phyloP scores from a whole-genome alignment of 64 coral and sea anemone genomes.

The Montipora capricornis region DNA sequence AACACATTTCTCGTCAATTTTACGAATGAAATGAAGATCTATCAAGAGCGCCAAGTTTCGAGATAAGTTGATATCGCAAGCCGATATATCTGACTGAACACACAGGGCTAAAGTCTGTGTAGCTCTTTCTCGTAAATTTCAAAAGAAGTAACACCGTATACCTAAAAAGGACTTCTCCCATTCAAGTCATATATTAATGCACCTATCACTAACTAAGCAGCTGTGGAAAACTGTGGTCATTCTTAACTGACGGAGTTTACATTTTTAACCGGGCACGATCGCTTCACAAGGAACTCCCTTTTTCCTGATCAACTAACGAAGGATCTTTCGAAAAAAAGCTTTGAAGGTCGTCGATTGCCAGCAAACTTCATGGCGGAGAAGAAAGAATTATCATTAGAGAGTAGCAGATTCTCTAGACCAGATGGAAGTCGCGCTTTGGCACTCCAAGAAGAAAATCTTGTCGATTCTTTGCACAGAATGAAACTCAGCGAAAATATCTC shows the following conservation, averaged over 20 bases:
- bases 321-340: not conserved
- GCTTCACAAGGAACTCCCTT: not conserved
- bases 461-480: not conserved
- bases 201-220: not conserved
- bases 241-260: no score
- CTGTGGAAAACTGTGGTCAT: not conserved
- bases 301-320: not conserved
- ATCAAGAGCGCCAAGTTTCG: not conserved
- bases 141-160: slow-evolving; percentile 26
- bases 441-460: not conserved
- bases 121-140: slow-evolving; percentile 17
- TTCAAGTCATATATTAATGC: not conserved
- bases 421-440: not conserved
- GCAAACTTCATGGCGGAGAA: slow-evolving; percentile 3
- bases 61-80: no score
- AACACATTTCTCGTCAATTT: not conserved
- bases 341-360: not conserved
- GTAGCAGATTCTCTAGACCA: not conserved
- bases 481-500: not conserved
- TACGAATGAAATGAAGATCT: not conserved
- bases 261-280: not conserved
- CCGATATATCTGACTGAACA: not conserved
- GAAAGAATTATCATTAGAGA: not conserved
- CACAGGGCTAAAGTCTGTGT: not conserved
- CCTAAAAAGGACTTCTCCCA: not conserved